A percentile compares a stretch with the other conserved stretches of the same genome.
phyloP scores from a whole-genome alignment of 2,888 invertebrate species.

The Eupeodes latifasciatus region DNA sequence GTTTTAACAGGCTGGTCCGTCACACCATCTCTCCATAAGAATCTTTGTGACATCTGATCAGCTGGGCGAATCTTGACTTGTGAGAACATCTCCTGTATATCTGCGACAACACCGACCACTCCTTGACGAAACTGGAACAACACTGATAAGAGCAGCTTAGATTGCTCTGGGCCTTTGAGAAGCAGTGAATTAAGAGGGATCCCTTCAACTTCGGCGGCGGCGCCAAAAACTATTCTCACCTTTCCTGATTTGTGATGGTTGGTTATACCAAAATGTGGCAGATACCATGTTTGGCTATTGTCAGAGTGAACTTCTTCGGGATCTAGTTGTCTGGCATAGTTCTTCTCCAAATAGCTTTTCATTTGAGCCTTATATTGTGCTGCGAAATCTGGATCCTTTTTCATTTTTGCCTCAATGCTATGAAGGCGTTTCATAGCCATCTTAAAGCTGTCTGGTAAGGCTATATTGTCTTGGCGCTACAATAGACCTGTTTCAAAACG shows the following conservation, averaged over 20 bases:
- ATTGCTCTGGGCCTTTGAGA: slow-evolving; percentile 78
- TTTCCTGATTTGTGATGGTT: too few species aligned
- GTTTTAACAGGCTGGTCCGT: too few species aligned
- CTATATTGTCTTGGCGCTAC: background rate
- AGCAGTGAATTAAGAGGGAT: background rate
- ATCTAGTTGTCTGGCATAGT: background rate
- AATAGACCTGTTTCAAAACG: background rate
- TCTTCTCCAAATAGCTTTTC: background rate
- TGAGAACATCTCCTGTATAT: slow-evolving; percentile 78
- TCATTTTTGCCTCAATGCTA: background rate
- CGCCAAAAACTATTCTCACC: background rate
- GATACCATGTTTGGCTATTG: too few species aligned
- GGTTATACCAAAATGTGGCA: too few species aligned
- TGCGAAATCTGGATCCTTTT: background rate
- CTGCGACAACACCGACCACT: slow-evolving; percentile 78
- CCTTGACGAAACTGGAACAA: background rate
- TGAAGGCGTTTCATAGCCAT: background rate
- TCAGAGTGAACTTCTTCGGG: background rate
- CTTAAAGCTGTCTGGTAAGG: background rate
- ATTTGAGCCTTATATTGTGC: background rate
- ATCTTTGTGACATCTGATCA: too few species aligned
- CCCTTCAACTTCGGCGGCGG: background rate
- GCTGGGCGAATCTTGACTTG: slow-evolving; percentile 3
- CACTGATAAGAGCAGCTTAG: slow-evolving; percentile 75
- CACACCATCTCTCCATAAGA: too few species aligned